Base-by-base conservation (phyloP, 2,797 vertebrate genomes). In the Urocyon cinereoargenteus region DNA sequence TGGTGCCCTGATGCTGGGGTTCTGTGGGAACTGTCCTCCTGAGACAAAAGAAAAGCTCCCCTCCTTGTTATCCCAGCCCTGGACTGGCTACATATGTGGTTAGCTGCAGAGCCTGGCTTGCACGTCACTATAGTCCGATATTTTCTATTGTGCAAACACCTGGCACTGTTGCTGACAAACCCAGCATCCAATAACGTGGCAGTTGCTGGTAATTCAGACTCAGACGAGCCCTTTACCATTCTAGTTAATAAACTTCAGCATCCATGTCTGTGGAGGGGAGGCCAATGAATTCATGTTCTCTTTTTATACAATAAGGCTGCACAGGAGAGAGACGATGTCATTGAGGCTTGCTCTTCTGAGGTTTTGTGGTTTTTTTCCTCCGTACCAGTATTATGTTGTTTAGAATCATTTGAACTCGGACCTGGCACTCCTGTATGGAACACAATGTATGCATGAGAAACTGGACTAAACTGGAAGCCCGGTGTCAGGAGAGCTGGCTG, bases 71-170 rank as follows among this genome's bases (percentile, higher is more conserved):
- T 21, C 51, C 11, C 16, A 13, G 81, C 7, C 78, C 16, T 40
- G 40, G 8, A 5, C 1, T 22, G 15, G 86, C 49, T 12, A 1
- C 11, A 15, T 0, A 10, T 0, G 34, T 16, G 83, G 75, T 36
- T n/a, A 14, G 91, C 24, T 34, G 81, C 16, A 51, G n/a, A 61
- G 78, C 28, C 19, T 0, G 3, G 53, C 19, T 84, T 40, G 8
- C 4, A 7, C 0, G 34, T 49, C 66, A 75, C 36, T 21, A 0
- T 0, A 45, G 34, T 16, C 57, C 16, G 0, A 12, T 1, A 31
- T 92, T 45, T 75, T 84, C 92, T 26, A 36, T 13, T 66, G 64
- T 66, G 36, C 49, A 79, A 49, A 57, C 79, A 77, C 53, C 73
- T 51, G 84, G 81, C 79, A 16, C 82, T 0, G n/a, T 1, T 49